These are phyloP conservation scores for Ichneumoninae sp. DNA, from an alignment of 2,888 invertebrate genomes.

Conservation along the genomic window DNA sequence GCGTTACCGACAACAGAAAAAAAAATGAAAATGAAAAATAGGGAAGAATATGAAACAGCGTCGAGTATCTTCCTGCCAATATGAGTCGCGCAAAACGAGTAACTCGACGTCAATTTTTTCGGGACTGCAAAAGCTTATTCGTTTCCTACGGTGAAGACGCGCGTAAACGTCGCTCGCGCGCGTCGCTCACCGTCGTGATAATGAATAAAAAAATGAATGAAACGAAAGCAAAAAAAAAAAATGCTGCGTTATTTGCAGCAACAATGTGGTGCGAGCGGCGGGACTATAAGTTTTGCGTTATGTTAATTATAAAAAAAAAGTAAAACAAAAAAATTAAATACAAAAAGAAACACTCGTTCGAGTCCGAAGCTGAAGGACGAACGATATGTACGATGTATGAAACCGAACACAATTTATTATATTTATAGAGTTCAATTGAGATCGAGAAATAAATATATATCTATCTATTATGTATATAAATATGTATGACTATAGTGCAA, in stretches of 20 bases:
- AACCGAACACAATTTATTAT: slow-evolving; percentile 64
- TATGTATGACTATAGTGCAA: slow-evolving; percentile 28
- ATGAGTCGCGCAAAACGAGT: slow-evolving; percentile 62
- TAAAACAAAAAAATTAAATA: neutral
- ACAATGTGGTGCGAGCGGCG: slow-evolving; percentile 59
- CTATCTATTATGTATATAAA: slow-evolving; percentile 41
- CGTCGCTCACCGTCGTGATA: slow-evolving; percentile 31
- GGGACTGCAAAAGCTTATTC: slow-evolving; percentile 34
- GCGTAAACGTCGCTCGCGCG: slow-evolving; percentile 33
- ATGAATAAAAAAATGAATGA: neutral
- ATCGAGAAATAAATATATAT: slow-evolving; percentile 64
- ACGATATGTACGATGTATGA: slow-evolving; percentile 62
- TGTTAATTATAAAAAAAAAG: slow-evolving; percentile 41
- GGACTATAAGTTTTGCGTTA: slow-evolving; percentile 44
- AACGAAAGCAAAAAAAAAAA: slow-evolving; percentile 21
- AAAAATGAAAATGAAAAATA: neutral
- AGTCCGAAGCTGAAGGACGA: slow-evolving; percentile 30
- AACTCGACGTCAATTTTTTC: slow-evolving; percentile 57
- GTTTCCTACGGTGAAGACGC: slow-evolving; percentile 45
- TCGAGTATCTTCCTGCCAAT: slow-evolving; percentile 63
- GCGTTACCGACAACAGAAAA: slow-evolving; percentile 17
- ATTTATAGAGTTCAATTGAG: slow-evolving; percentile 68
- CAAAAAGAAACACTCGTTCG: slow-evolving; percentile 29
- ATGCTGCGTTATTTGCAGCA: slow-evolving; percentile 43
- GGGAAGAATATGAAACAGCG: slow-evolving; percentile 27